Base-by-base conservation (phyloP, 2,113 vertebrate genomes). In the Toxotes jaculatrix region DNA sequence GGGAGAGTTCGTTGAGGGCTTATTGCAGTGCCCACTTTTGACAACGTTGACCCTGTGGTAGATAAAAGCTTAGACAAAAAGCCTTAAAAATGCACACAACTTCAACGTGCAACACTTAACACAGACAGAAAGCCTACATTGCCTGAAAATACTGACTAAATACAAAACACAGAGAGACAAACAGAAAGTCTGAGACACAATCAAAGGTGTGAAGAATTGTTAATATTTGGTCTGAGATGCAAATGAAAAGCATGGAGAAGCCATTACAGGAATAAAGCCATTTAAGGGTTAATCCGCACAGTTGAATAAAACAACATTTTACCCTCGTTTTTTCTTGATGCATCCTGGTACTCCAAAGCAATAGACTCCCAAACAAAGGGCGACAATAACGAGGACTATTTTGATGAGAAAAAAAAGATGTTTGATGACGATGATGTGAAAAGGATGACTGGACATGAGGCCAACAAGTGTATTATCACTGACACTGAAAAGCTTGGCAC, bases 241-340 rank as follows among this genome's bases (percentile, higher is more conserved):
- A 32, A 45, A 72, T 8, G 36, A 65, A 36, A 64, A 45, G 27
- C 1, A 49, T 1, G 3, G 10, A 51, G 7, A 23, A 55, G 45
- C 4, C 0, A 12, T 11, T 10, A 49, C n/a, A 47, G 8, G 4
- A 21, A 68, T 2, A 43, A 40, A 71, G 60, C 16, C 7, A 0
- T 40, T 12, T 0, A 3, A 19, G 9, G 5, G 61, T 86, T 87
- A 83, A 74, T 81, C 40, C 51, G 19, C 38, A 55, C 6, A 84
- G 19, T 0, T 23, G 0, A 65, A 74, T 67, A 43, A 84, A 66
- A 74, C 10, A 65, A 77, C 6, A 62, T 1, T 55, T 93, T 93
- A 93, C 92, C 81, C 4, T 34, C 1, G 23, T 16, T 61, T 85
- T 61, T 75, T 84, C 31, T 12, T 64, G n/a, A 10, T 11, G 40